Evolutionary conservation across 2,113 vertebrate species (phyloP).

Genomic region (Syrmaticus mikado): DNA sequence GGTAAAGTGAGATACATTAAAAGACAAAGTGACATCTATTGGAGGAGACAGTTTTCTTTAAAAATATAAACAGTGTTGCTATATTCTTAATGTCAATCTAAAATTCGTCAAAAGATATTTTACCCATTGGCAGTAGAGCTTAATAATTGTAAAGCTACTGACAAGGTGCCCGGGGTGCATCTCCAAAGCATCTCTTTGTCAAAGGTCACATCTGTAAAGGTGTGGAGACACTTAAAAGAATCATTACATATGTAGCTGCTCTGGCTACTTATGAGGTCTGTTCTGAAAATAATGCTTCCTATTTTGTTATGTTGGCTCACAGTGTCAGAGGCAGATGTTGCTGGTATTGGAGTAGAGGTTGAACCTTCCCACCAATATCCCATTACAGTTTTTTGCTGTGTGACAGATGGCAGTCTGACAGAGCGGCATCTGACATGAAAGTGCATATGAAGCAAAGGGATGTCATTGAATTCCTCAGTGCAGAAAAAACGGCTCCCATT

Average conservation of each 20-base stretch:
- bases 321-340: neutral
- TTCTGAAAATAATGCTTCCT: neutral
- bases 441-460: neutral
- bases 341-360: neutral
- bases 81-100: neutral
- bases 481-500: neutral
- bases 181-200: neutral
- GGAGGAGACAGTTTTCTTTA: neutral
- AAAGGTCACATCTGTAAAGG: neutral
- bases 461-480: neutral
- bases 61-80: neutral
- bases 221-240: neutral
- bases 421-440: neutral
- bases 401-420: neutral
- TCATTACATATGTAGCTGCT: neutral
- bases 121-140: neutral
- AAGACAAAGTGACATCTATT: neutral
- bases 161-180: accelerated
- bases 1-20: neutral
- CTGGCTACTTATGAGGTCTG: neutral
- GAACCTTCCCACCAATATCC: neutral
- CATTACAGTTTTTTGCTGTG: neutral
- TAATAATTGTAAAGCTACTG: neutral
- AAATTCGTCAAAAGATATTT: neutral
- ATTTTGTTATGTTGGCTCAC: neutral